phyloP scores from a whole-genome alignment of 2,113 vertebrate species.

The Vicugna pacos region DNA sequence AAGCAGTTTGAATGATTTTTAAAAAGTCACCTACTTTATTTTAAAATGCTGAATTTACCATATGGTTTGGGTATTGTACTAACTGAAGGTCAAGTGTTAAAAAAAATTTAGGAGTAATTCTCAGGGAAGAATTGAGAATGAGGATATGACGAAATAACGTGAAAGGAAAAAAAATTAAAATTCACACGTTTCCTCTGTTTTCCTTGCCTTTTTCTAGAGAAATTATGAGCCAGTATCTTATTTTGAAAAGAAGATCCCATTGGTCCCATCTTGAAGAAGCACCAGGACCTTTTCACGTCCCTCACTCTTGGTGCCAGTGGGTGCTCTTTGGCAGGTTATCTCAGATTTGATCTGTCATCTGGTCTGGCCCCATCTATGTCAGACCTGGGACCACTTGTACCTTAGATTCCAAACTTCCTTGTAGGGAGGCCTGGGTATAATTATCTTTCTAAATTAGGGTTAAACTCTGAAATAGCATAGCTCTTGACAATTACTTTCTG shows the following conservation, averaged over 20 bases:
- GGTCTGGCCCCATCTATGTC: no score
- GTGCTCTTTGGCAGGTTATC: no score
- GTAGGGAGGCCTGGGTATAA: no score
- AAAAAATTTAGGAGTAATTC: background rate
- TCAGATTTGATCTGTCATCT: no score
- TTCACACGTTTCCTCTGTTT: background rate
- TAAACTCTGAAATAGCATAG: slow-evolving; percentile 26
- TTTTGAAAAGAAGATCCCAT: background rate
- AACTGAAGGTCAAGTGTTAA: background rate
- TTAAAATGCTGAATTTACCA: background rate
- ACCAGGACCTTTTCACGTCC: no score
- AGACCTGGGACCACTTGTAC: no score
- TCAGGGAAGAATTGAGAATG: background rate
- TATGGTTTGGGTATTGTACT: background rate
- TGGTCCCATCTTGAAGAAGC: no score
- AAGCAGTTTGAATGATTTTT: background rate
- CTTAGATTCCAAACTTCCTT: no score
- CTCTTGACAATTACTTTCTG: slow-evolving; percentile 35
- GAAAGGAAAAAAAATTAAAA: background rate
- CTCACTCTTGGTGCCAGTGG: no score
- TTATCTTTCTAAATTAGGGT: slow-evolving; percentile 10
- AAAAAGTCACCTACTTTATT: background rate
- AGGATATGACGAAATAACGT: background rate
- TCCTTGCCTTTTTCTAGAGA: background rate
- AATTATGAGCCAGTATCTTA: background rate